Base-by-base conservation (phyloP, 2,888 invertebrate genomes). In the Melikaiella ostensackeni region DNA sequence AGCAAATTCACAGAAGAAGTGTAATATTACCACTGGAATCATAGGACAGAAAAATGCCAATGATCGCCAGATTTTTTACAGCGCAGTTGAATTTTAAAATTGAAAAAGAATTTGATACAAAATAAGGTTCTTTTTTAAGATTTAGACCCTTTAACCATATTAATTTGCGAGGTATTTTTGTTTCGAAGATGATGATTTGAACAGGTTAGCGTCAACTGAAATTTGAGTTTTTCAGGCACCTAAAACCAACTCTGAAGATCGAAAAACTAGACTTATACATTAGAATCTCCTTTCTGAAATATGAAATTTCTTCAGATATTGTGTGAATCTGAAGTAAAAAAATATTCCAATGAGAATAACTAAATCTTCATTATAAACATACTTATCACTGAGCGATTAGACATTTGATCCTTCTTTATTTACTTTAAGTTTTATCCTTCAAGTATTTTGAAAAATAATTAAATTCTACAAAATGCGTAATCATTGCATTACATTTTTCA, bases 391-490 rank as follows among this genome's bases (percentile, higher is more conserved):
- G 11, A 35, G 11, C 35, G 38, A 42, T 50, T 50, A 8, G n/a
- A n/a, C 8, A n/a, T 50, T n/a, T n/a, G 50, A n/a, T n/a, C 4
- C 50, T 50, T 6, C 19, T 61, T 61, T 0, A 16, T 62, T 62
- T 27, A 0, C 33, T 19, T 33, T 6, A 7, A 38, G 38, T 42
- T 63, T 21, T 35, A 24, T 33, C 4, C n/a, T 35, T 63, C n/a
- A 33, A 63, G 33, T 38, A 11, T 42, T 57, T 74, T 61, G 7
- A 42, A 33, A 55, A 75, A 24, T n/a, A 3, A n/a, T 35, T 42
- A 42, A 42, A 42, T n/a, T 61, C n/a, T 50, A 50, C 7, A 76
- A 38, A 64, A 38, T 30, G 19, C 63, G 42, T 73, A 38, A 46
- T 21, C 42, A n/a, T 30, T 46, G 24, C 33, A 42, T 59, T 21